Percentiles rank a stretch among this genome's conserved stretches.
These are phyloP conservation scores for Lycophotia porphyrea DNA, from an alignment of 2,888 invertebrate species.

Conservation along the genomic window DNA sequence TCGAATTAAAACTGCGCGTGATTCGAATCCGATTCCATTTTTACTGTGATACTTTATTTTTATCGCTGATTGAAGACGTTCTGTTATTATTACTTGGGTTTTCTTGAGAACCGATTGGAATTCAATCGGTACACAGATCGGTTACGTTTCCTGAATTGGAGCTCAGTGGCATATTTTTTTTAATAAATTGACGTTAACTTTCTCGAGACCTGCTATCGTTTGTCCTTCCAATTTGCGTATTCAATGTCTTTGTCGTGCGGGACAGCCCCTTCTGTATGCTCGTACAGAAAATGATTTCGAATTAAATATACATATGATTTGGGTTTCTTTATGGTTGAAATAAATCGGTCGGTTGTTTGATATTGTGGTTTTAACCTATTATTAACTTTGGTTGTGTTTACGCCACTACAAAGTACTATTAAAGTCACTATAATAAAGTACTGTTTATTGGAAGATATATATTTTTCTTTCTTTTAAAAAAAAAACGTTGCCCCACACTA, in stretches of 20 bases:
- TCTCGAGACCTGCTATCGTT: conserved; percentile 74
- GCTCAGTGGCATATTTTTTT: conserved; percentile 75
- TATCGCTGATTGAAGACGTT: conserved; percentile 87
- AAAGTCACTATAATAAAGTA: not conserved
- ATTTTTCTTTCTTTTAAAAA: no score
- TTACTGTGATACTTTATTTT: conserved; percentile 85
- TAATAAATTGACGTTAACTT: conserved; percentile 80
- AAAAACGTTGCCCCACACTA: no score
- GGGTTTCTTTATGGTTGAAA: conserved; percentile 15
- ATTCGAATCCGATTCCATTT: conserved; percentile 84
- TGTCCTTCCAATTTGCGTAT: conserved; percentile 79
- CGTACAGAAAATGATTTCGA: conserved; percentile 37
- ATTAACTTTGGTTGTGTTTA: conserved; percentile 24
- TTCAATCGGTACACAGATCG: conserved; percentile 68
- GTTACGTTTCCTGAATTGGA: conserved; percentile 71
- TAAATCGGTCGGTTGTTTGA: not conserved
- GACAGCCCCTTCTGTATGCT: conserved; percentile 51
- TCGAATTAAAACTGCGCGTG: conserved; percentile 89
- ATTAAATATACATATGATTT: conserved; percentile 51
- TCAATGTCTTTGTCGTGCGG: conserved; percentile 66
- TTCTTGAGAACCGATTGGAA: conserved; percentile 69
- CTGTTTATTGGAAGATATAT: not conserved
- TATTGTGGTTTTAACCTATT: conserved; percentile 14
- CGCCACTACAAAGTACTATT: not conserved
- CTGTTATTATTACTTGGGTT: conserved; percentile 76